Base-by-base conservation (phyloP, 2,888 invertebrate genomes). In the Labia minor region DNA sequence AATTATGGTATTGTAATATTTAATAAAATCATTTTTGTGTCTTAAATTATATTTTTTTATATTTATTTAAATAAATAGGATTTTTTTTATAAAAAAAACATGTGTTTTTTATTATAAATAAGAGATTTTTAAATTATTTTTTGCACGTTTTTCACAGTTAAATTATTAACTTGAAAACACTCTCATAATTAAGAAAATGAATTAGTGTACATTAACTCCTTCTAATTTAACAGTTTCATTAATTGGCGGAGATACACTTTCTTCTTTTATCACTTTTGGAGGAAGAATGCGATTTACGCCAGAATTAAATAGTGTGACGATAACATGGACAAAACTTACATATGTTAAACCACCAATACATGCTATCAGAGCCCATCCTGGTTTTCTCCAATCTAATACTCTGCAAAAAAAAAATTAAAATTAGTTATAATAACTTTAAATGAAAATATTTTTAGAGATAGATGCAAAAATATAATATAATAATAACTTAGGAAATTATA, bases 351-450 rank as follows among this genome's bases (percentile, higher is more conserved):
- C 85, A 4, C 83, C 82, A 0, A 83, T 74, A 63, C 85, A 82
- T 63, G 86, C 81, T 2, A 83, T 74, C 10, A 81, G 72, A 0
- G 89, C 83, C 66, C 76, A 73, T 3, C 82, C 81, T 0, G 90
- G 88, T 62, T 82, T 81, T 19, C 82, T 77, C 91, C 92, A 92
- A 78, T 92, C 85, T 72, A 92, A 77, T 73, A 89, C 83, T 62
- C 86, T 85, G 77, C 92, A 92, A 70, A 92, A 87, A 74, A 86
- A 62, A 78, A 78, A 61, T 82, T 77, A 19, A 87, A 86, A 71
- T 81, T 79, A 70, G 88, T 87, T 77, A 19, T 76, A 76, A 70
- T 67, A 69, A 68, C 62, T 69, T 68, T 71, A 68, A 18, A 65
- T 61, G 37, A 37, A 20, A 3, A 62, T 63, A 65, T 21, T 61